Conservation (phyloP, 2,888 invertebrate species). For the Gryllus longicercus region DNA sequence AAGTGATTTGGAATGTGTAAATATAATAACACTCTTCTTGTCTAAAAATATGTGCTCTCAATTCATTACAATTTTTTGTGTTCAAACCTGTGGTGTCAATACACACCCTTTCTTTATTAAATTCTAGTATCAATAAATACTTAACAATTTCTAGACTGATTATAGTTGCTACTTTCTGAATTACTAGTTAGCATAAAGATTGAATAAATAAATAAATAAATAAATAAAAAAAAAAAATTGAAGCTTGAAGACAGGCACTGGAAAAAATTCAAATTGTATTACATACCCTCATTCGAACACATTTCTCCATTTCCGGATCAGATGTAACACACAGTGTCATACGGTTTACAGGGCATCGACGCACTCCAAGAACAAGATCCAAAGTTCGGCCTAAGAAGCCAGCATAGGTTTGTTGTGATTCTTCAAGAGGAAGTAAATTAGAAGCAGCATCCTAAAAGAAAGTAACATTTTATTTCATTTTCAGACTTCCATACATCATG, state of each 20-base stretch:
- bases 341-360: conserved; percentile 78
- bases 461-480: no score
- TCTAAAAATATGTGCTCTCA: no score
- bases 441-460: conserved; percentile 65
- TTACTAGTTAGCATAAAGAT: neutral
- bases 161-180: no score
- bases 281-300: conserved; percentile 82
- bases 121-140: no score
- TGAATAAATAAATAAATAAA: no score
- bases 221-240: neutral
- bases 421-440: conserved; percentile 62
- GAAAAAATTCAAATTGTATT: conserved; percentile 3
- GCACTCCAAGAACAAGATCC: conserved; percentile 67
- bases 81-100: no score
- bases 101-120: no score
- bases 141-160: no score
- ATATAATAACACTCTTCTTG: no score
- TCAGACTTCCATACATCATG: no score
- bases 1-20: no score
- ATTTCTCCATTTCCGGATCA: conserved; percentile 84
- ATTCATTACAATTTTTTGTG: no score
- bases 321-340: conserved; percentile 90
- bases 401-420: conserved; percentile 72
- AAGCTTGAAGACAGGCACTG: neutral
- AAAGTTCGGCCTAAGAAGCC: conserved; percentile 68